A percentile compares a stretch with the other conserved stretches of the same genome.
Conservation (phyloP, 2,113 vertebrate genomes). For the Tragelaphus imberbis region DNA sequence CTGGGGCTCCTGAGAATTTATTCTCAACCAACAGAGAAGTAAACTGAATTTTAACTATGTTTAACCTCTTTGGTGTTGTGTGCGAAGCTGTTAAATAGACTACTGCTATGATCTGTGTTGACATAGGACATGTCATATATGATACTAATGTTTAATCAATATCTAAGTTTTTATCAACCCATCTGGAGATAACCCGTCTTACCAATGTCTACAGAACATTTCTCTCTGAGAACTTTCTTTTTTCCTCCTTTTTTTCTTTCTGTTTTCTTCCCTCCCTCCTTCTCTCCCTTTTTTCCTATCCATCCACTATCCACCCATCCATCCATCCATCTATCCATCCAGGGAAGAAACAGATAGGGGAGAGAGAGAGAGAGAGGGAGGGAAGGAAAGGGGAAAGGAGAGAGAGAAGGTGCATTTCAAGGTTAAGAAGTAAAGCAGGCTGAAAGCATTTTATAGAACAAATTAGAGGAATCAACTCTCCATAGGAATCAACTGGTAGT, state of each 20-base stretch:
- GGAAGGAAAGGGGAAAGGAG: background rate
- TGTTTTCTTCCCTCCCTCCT: background rate
- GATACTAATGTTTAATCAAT: background rate
- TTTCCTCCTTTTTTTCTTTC: background rate
- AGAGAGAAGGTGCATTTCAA: background rate
- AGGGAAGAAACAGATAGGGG: background rate
- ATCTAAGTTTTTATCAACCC: background rate
- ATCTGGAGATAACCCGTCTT: background rate
- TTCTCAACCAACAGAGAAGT: background rate
- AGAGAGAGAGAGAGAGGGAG: background rate
- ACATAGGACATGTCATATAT: background rate
- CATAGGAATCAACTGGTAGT: conserved; percentile 35
- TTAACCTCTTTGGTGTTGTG: background rate
- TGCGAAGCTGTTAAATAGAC: background rate
- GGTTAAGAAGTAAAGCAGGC: conserved; percentile 43
- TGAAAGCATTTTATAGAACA: conserved; percentile 28
- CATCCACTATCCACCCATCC: background rate
- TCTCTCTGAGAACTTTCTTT: background rate
- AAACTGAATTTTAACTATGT: background rate
- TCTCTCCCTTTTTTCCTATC: background rate
- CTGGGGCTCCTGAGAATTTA: background rate
- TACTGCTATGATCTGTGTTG: background rate
- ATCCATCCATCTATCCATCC: no score
- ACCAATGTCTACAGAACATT: background rate
- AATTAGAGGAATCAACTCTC: conserved; percentile 33